Evolutionary conservation across 2,888 invertebrate genomes (phyloP).

Genomic region (Dryobotodes eremita): DNA sequence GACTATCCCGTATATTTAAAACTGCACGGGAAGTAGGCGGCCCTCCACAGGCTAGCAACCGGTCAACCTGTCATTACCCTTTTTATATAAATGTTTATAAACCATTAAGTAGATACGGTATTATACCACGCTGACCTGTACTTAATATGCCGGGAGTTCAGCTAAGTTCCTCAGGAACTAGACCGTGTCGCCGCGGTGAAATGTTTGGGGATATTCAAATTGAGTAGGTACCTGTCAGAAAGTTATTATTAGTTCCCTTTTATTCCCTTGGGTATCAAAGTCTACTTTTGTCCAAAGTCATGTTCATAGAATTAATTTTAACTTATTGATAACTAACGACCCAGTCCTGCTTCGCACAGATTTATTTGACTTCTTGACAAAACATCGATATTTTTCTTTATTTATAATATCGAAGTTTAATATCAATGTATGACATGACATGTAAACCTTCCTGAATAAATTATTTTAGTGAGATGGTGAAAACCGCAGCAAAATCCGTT

Average conservation of each 20-base stretch:
- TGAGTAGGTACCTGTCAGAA: not conserved
- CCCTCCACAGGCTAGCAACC: not conserved
- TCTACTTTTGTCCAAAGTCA: not conserved
- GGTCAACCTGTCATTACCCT: constrained; percentile 36
- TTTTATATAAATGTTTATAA: not conserved
- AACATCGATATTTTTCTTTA: too few species aligned
- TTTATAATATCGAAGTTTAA: too few species aligned
- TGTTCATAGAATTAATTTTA: not conserved
- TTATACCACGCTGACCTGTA: constrained; percentile 34
- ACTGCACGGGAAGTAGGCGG: constrained; percentile 25
- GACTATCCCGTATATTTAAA: not conserved
- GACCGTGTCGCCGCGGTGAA: constrained; percentile 34
- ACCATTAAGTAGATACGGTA: constrained; percentile 16
- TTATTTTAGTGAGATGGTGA: too few species aligned
- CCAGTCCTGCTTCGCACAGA: too few species aligned
- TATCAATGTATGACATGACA: too few species aligned
- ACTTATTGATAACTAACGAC: too few species aligned
- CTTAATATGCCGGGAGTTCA: constrained; percentile 25
- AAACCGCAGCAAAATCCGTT: too few species aligned
- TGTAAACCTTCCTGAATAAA: too few species aligned
- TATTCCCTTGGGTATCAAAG: not conserved
- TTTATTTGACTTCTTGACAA: too few species aligned
- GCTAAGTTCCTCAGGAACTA: constrained; percentile 22
- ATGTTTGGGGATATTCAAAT: constrained; percentile 29
- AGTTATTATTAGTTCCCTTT: not conserved